Conservation (phyloP, 2,797 vertebrate genomes). For the Hozukius guyotensis region DNA sequence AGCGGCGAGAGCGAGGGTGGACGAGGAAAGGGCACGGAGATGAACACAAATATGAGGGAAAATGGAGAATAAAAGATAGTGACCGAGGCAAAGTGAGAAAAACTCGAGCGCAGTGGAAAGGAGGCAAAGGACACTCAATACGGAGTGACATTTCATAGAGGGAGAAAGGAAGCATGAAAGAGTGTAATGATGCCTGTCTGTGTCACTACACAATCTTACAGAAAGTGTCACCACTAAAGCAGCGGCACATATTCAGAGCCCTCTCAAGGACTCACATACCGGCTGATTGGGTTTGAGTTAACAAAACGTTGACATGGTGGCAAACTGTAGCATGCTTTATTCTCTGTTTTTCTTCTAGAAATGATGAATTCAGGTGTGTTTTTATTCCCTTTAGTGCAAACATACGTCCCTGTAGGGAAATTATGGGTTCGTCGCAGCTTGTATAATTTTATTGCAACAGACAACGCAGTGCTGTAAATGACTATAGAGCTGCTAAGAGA, state of each 20-base stretch:
- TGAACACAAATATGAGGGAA: slow-evolving; percentile 40
- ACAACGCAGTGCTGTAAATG: background rate
- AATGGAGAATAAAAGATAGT: slow-evolving; percentile 46
- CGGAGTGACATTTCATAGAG: slow-evolving; percentile 53
- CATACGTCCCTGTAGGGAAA: background rate
- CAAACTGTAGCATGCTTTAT: background rate
- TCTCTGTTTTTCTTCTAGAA: background rate
- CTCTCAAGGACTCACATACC: background rate
- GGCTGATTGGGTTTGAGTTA: background rate
- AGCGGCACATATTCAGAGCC: background rate
- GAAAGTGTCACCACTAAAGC: slow-evolving; percentile 1
- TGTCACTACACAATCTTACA: slow-evolving; percentile 37
- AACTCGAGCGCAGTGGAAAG: slow-evolving; percentile 1
- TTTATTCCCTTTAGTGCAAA: background rate
- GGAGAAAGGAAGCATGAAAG: slow-evolving; percentile 59
- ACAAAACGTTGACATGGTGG: background rate
- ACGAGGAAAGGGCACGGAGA: slow-evolving; percentile 29
- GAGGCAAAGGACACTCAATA: slow-evolving; percentile 39
- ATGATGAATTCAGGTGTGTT: background rate
- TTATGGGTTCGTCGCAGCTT: background rate
- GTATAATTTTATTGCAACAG: background rate
- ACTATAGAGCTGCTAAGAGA: slow-evolving; percentile 11
- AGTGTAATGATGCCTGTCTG: slow-evolving; percentile 65
- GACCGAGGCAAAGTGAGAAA: slow-evolving; percentile 32
- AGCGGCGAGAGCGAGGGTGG: background rate